Base-by-base conservation (phyloP, 2,113 vertebrate species). In the Scalopus aquaticus region DNA sequence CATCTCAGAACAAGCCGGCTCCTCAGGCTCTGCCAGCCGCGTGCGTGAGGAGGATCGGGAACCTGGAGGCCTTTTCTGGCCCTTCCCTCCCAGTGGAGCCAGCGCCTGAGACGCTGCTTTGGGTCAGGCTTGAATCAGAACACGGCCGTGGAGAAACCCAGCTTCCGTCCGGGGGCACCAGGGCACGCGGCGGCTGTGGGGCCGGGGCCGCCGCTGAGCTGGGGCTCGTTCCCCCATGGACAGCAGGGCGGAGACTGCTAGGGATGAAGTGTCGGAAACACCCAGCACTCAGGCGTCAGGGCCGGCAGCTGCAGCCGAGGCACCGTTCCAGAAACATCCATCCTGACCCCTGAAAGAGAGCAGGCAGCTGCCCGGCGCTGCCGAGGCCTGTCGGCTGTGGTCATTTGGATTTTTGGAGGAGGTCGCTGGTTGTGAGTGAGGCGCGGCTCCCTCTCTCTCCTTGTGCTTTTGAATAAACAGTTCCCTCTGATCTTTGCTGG, bases 391-490 rank as follows among this genome's bases (percentile, higher is more conserved):
- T 58, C 30, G 39, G 1, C 16, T 70, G 83, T 39, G 96, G 92
- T 94, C 30, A 0, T 65, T 92, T 30, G 96, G 65, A 44, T 89
- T 96, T 97, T 11, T 10, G 28, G 69, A 77, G 44, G 84, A 37
- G 54, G 92, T 30, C 0, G 56, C 60, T 72, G 0, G 28, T 5
- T 20, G 44, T 0, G 19, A 3, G 13, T 0, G 5, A 0, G 16
- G 64, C 54, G 1, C 10, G 95, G 93, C 88, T 96, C 90, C 10
- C 81, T 70, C 96, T 97, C 32, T 92, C n/a, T 93, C 89, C 49
- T 28, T 58, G 74, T 35, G 81, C 76, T 96, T 97, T 96, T 96
- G 95, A 95, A 93, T 94, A 96, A 97, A 94, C 85, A 95, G 60
- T 51, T 93, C 87, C 92, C 93, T 97, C 93, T 94, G 91, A 95